Evolutionary conservation across 1,140 invertebrate genomes (phyloP), one percentile per base, ranked within the genome.

Genomic region (Dendroctonus valens): DNA sequence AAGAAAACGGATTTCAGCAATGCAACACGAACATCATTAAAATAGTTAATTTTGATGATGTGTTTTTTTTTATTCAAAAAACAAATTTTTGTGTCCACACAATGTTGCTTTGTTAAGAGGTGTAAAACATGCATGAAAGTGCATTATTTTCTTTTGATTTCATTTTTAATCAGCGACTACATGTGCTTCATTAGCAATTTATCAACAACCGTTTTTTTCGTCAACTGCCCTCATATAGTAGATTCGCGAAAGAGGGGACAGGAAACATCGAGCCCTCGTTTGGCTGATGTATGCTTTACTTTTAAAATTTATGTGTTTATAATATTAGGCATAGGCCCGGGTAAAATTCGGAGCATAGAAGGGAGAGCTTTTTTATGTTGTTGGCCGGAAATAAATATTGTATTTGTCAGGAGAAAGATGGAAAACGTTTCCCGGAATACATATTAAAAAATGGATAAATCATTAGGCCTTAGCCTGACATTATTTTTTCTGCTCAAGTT

Each of bases 401-500:
- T 72, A 73, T 74, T 75, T 74, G 73, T 74, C 70, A 69, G 69
- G 69, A 72, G 69, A 73, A 74, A 75, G 73, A 74, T 72, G 71
- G 74, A 69, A 72, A 73, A 67, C 58, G 65, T 55, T 60, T 44
- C 57, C 65, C 38, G 49, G 50, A 42, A 60, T 60, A 67, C 60
- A 60, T 60, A 67, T 67, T 67, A 67, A 67, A 60, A 59, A 53
- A 60, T 54, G 58, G 49, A 60, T 60, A 67, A 67, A 67, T 67
- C 65, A 67, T 67, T 65, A 65, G 60, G 53, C 53, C 12, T 11
- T 46, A 46, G 12, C 2, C 12, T 46, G 44, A 46, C 44, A 12
- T 9, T 11, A 12, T 46, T 46, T 46, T 14, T 46, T 0, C 12
- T 46, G 44, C 44, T 46, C 44, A 12, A 9, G 44, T 14, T 46